Conservation (phyloP, 2,888 invertebrate species). For the Serripes groenlandicus region DNA sequence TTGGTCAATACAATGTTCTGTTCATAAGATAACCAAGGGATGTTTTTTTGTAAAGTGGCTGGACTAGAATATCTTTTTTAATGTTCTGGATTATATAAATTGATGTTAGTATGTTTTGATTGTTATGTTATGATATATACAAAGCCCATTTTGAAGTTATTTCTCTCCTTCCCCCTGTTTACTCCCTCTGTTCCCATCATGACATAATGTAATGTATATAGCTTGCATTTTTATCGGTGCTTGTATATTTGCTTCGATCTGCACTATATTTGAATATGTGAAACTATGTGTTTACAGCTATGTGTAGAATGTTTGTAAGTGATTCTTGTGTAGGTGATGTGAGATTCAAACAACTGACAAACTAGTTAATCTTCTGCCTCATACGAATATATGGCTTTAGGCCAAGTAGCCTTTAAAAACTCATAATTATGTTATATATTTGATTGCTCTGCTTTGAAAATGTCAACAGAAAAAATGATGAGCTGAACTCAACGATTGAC, state of each 20-base stretch:
- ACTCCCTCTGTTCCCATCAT: constrained; percentile 29
- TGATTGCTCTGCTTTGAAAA: too few species aligned
- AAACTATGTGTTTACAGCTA: background rate
- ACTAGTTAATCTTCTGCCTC: background rate
- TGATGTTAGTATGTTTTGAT: constrained; percentile 53
- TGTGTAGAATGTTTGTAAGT: background rate
- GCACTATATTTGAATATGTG: constrained; percentile 6
- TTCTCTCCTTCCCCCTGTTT: background rate
- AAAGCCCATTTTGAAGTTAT: constrained; percentile 12
- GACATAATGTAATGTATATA: constrained; percentile 55
- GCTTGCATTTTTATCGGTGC: constrained; percentile 55
- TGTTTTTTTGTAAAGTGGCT: too few species aligned
- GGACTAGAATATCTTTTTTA: too few species aligned
- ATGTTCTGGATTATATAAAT: constrained; percentile 45
- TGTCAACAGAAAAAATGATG: too few species aligned
- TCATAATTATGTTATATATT: too few species aligned
- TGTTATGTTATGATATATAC: constrained; percentile 17
- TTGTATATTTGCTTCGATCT: constrained; percentile 51
- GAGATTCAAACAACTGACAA: background rate
- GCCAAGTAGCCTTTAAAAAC: too few species aligned
- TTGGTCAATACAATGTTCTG: too few species aligned
- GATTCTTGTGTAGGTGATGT: background rate
- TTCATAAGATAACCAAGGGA: too few species aligned
- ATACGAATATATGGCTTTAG: too few species aligned
- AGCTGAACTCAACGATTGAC: too few species aligned